Conservation (phyloP, 2,797 vertebrate genomes). For the Pseudopleuronectes americanus region DNA sequence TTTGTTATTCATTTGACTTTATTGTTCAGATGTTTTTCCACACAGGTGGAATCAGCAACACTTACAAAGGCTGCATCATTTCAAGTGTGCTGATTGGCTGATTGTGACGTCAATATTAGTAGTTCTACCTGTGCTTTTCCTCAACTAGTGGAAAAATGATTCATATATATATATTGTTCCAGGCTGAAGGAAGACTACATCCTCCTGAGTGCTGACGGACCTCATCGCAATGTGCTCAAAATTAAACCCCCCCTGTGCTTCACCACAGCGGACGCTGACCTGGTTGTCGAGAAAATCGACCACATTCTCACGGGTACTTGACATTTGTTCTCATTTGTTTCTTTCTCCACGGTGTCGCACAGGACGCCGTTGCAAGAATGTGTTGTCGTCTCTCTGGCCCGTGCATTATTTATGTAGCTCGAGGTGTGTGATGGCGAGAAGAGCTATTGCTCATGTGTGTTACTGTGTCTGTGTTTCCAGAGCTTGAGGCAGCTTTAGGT, state of each 20-base stretch:
- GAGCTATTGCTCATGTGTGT: background rate
- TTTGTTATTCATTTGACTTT: too few species aligned
- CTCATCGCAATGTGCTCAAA: slow-evolving; percentile 94
- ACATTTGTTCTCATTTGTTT: background rate
- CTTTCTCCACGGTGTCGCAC: background rate
- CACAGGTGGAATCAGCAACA: too few species aligned
- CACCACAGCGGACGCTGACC: slow-evolving; percentile 87
- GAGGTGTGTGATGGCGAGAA: slow-evolving; percentile 13
- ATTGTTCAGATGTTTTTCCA: too few species aligned
- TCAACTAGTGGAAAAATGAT: too few species aligned
- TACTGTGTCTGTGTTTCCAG: slow-evolving; percentile 75
- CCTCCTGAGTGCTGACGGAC: slow-evolving; percentile 95
- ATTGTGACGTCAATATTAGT: too few species aligned
- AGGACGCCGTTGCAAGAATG: background rate
- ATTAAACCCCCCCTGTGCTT: slow-evolving; percentile 99
- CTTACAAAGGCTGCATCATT: too few species aligned
- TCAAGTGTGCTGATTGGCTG: too few species aligned
- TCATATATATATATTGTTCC: slow-evolving; percentile 10
- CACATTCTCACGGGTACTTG: slow-evolving; percentile 88
- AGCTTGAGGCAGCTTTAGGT: slow-evolving; percentile 84
- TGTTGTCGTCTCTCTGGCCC: background rate
- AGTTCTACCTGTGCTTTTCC: too few species aligned
- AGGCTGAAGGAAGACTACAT: slow-evolving; percentile 91
- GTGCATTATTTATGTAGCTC: slow-evolving; percentile 8
- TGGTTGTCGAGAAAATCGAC: slow-evolving; percentile 88